Base-by-base conservation (phyloP, 2,888 invertebrate genomes). In the Temnothorax ravouxi region DNA sequence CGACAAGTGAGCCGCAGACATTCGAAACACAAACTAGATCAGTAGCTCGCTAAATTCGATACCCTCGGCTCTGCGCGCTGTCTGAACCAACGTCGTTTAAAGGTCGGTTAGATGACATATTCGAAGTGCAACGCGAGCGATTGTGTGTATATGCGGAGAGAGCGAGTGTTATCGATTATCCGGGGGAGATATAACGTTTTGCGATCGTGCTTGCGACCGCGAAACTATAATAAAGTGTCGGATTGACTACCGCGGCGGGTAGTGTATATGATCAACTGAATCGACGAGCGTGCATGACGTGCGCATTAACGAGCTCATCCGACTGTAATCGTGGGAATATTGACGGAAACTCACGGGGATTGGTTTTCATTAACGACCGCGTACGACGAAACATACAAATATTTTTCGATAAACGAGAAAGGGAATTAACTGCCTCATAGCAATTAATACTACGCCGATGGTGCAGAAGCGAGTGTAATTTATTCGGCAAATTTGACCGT, bases 131-230 rank as follows among this genome's bases (percentile, higher is more conserved):
- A 54, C 11, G 41, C 52, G 18, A 41, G 13, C 66, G 41, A 52
- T 41, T 15, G 59, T 34, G 59, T 29, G 59, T 34, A 44, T 59
- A 1, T 13, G 18, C 21, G 11, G 41, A 29, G 66, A 47, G 66
- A 47, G 15, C 25, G 76, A 29, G 54, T 54, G n/a, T 13, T 77
- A 77, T 77, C 67, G 77, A 77, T 77, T 77, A 67, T n/a, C 15
- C 67, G 29, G n/a, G 21, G 25, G 29, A 29, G 54, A 29, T 29
- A 29, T 29, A 77, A 52, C 41, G 52, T 38, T 64, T 21, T 50
- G 62, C 41, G 21, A 74, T 29, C n/a, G 29, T 18, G 29, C 54
- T 52, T 44, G 54, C 76, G 4, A 54, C 76, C 54, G 41, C 77
- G 67, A 77, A 54, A 56, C 64, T 54, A 44, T 44, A 44, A 44